Percentiles rank a stretch among this genome's conserved stretches.
These are phyloP conservation scores for Toxotes chatareus DNA, from an alignment of 2,113 vertebrate species.

Conservation along the genomic window DNA sequence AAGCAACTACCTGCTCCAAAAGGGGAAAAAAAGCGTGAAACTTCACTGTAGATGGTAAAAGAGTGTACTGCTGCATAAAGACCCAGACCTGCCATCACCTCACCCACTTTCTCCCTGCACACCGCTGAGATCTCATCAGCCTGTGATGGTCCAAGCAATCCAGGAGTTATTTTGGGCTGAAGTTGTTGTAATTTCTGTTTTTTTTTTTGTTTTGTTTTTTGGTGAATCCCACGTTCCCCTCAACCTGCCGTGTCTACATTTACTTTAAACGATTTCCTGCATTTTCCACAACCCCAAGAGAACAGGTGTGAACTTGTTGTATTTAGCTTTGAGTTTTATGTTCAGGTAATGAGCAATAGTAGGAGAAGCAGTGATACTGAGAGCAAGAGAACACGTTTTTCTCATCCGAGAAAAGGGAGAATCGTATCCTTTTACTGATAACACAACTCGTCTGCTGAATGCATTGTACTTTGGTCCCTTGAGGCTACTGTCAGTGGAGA, in stretches of 20 bases:
- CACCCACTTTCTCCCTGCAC: not conserved
- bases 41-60: slow-evolving; percentile 3
- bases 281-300: slow-evolving; percentile 31
- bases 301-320: slow-evolving; percentile 38
- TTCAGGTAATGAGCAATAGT: slow-evolving; percentile 61
- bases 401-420: slow-evolving; percentile 37
- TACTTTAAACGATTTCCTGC: slow-evolving; percentile 25
- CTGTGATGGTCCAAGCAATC: not conserved
- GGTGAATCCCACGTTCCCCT: not conserved
- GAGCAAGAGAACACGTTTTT: slow-evolving; percentile 31
- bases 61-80: slow-evolving; percentile 28
- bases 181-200: not conserved
- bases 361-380: slow-evolving; percentile 29
- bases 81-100: slow-evolving; percentile 44
- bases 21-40: not conserved
- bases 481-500: slow-evolving; percentile 55
- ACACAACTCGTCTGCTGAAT: slow-evolving; percentile 53
- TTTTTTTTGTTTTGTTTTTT: not conserved
- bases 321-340: slow-evolving; percentile 47
- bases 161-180: slow-evolving; percentile 6
- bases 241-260: slow-evolving; percentile 17
- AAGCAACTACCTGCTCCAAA: slow-evolving; percentile 29
- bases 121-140: slow-evolving; percentile 48
- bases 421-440: slow-evolving; percentile 61
- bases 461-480: slow-evolving; percentile 65